phyloP scores from a whole-genome alignment of 2,113 vertebrate species.

The Dryoscopus gambensis region DNA sequence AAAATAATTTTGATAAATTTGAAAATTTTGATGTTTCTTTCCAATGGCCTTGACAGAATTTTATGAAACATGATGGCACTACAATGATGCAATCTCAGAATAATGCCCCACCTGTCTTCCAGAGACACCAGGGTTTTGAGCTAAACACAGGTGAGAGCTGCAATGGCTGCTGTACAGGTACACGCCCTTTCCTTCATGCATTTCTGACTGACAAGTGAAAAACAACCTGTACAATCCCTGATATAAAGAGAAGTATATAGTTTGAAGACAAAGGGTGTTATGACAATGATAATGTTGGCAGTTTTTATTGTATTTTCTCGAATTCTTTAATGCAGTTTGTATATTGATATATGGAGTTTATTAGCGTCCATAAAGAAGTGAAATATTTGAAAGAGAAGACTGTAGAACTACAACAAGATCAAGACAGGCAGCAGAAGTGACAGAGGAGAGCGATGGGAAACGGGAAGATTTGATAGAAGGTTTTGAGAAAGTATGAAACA shows the following conservation, averaged over 20 bases:
- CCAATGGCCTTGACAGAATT: not conserved
- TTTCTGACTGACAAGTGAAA: not conserved
- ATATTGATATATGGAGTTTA: not conserved
- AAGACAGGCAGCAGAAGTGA: not conserved
- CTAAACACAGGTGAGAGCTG: not conserved
- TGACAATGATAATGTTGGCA: not conserved
- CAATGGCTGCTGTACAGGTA: not conserved
- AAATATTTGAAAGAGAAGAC: not conserved
- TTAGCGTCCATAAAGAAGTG: not conserved
- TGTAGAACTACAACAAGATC: not conserved
- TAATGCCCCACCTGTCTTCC: not conserved
- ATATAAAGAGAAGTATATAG: not conserved
- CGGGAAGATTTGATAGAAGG: not conserved
- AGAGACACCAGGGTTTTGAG: not conserved
- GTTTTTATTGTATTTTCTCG: not conserved
- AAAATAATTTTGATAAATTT: not conserved
- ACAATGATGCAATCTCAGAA: not conserved
- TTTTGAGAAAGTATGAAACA: not conserved
- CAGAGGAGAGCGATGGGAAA: rapidly evolving
- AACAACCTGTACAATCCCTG: not conserved
- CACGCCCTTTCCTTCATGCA: not conserved
- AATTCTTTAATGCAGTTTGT: not conserved
- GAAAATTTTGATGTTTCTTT: not conserved
- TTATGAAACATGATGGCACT: not conserved
- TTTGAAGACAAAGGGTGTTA: not conserved